Evolutionary conservation across 2,113 vertebrate genomes (phyloP).

Genomic region (Nycticryphes semicollaris): DNA sequence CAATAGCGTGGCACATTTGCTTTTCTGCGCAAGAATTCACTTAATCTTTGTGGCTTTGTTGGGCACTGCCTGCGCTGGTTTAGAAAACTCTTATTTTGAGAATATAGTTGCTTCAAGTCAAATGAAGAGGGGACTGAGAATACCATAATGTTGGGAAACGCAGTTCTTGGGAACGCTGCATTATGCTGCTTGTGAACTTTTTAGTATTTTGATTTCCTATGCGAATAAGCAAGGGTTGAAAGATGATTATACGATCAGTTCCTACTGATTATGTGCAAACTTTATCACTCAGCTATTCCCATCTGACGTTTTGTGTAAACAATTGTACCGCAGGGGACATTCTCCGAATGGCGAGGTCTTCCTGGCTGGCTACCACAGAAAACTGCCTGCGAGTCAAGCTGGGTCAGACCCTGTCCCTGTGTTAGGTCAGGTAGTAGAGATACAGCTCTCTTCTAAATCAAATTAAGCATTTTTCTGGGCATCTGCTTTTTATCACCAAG

Average conservation of each 20-base stretch:
- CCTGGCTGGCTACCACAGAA: neutral
- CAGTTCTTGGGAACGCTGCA: neutral
- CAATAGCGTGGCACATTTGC: neutral
- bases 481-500: constrained; percentile 35
- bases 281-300: neutral
- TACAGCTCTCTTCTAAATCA: neutral
- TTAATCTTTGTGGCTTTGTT: neutral
- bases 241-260: neutral
- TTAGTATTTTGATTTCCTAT: neutral
- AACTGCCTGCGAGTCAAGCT: neutral
- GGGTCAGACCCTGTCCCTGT: neutral
- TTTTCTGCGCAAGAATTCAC: neutral
- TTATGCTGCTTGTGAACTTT: neutral
- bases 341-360: accelerated
- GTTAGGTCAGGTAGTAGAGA: neutral
- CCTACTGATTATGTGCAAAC: neutral
- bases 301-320: neutral
- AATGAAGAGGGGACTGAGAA: neutral
- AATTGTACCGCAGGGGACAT: neutral
- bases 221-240: neutral
- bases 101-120: neutral
- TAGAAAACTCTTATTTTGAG: neutral
- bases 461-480: neutral
- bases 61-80: neutral
- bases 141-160: neutral